These are phyloP conservation scores for Heterocephalus glaber DNA, from an alignment of 2,113 vertebrate genomes.

Conservation along the genomic window DNA sequence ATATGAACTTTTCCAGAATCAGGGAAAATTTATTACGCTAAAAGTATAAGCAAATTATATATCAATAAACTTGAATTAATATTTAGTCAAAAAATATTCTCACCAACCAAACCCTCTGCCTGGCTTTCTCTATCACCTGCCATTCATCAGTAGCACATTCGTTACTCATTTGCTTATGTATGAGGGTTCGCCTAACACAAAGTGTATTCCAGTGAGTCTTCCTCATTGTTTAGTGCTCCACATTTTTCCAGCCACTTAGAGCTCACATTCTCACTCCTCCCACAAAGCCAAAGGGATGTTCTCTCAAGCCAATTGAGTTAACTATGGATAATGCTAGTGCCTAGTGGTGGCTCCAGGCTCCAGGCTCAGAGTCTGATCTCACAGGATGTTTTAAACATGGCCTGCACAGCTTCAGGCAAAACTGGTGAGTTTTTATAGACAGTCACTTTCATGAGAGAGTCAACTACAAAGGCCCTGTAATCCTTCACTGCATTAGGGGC, in stretches of 20 bases:
- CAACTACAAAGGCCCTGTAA: not conserved
- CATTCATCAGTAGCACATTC: not conserved
- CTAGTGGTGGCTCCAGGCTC: not conserved
- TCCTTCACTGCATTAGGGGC: not conserved
- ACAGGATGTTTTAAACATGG: not conserved
- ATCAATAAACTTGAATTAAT: conserved; percentile 17
- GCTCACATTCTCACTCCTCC: not conserved
- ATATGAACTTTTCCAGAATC: conserved; percentile 33
- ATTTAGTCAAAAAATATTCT: not conserved
- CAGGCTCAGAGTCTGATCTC: not conserved
- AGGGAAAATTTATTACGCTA: not conserved
- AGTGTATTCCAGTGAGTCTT: not conserved
- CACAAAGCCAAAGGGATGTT: not conserved
- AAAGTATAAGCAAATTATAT: not conserved
- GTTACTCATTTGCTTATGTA: not conserved
- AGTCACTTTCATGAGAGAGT: not conserved
- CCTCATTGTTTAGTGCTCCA: not conserved
- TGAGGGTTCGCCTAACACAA: not conserved
- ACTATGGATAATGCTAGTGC: not conserved
- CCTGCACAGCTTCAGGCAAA: not conserved
- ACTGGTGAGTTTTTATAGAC: not conserved
- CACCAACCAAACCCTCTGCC: not conserved
- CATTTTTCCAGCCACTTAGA: not conserved
- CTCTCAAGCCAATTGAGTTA: not conserved
- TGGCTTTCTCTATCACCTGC: not conserved